These are phyloP conservation scores for Caradrina kadenii DNA, from an alignment of 2,888 invertebrate species.

Conservation along the genomic window DNA sequence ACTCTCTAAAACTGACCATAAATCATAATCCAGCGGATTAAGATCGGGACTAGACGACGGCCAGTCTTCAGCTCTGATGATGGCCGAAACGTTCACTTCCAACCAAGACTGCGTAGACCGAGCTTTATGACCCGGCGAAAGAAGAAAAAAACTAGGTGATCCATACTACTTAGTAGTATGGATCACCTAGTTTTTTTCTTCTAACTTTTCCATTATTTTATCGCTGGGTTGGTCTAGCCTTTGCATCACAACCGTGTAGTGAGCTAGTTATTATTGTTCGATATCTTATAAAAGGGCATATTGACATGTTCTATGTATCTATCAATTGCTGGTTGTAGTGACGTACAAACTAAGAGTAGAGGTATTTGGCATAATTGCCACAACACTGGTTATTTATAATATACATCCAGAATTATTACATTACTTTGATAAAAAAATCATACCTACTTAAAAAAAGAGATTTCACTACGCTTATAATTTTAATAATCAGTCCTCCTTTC, in stretches of 20 bases:
- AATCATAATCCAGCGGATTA: no score
- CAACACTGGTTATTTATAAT: conserved; percentile 27
- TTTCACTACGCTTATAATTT: conserved; percentile 3
- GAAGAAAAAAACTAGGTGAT: no score
- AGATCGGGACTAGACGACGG: no score
- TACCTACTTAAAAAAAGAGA: background rate
- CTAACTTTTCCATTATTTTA: no score
- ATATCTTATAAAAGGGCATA: background rate
- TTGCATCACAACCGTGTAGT: conserved; percentile 41
- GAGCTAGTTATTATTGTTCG: conserved; percentile 20
- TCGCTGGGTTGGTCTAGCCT: no score
- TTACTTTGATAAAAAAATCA: background rate
- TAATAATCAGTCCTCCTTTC: conserved; percentile 8
- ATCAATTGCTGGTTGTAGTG: conserved; percentile 7
- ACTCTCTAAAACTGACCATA: no score
- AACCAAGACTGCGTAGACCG: no score
- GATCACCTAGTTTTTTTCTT: no score
- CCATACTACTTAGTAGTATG: no score
- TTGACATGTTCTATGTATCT: background rate
- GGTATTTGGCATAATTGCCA: conserved; percentile 35
- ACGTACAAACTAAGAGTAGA: conserved; percentile 46
- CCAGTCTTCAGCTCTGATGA: no score
- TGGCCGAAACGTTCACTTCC: no score
- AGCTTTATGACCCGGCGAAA: no score
- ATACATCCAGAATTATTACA: conserved; percentile 27